Evolutionary conservation across 2,797 vertebrate species (phyloP).

Genomic region (Sebastes iracundus): DNA sequence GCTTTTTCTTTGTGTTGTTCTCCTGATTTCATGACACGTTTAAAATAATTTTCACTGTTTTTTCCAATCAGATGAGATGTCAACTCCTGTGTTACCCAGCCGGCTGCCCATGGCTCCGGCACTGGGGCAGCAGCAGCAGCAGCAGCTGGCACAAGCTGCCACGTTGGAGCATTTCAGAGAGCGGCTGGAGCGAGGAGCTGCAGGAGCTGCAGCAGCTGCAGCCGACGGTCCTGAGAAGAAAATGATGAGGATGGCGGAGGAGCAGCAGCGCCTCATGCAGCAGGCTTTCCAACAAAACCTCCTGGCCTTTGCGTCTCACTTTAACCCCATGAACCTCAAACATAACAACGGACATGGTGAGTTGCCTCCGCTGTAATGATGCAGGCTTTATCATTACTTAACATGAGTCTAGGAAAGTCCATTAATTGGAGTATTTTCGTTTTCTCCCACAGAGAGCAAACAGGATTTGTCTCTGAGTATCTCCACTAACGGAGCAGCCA

Average conservation of each 20-base stretch:
- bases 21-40: not conserved
- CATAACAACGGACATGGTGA: slow-evolving; percentile 77
- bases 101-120: slow-evolving; percentile 85
- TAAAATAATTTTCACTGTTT: not conserved
- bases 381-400: not conserved
- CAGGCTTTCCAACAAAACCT: slow-evolving; percentile 96
- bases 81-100: slow-evolving; percentile 81
- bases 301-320: slow-evolving; percentile 88
- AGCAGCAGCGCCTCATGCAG: slow-evolving; percentile 94
- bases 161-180: slow-evolving; percentile 93
- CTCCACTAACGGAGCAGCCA: slow-evolving; percentile 88
- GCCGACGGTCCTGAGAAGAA: slow-evolving; percentile 90
- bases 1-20: not conserved
- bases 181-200: slow-evolving; percentile 83
- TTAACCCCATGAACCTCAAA: slow-evolving; percentile 82
- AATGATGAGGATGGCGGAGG: slow-evolving; percentile 85
- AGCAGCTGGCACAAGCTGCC: slow-evolving; percentile 83
- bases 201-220: slow-evolving; percentile 12
- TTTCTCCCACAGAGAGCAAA: slow-evolving; percentile 86
- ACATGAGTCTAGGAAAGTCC: not conserved
- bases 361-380: not conserved
- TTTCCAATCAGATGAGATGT: slow-evolving; percentile 81
- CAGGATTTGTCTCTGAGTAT: slow-evolving; percentile 90
- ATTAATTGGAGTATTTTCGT: not conserved
- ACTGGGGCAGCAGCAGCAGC: slow-evolving; percentile 84